Percentiles rank a stretch among this genome's conserved stretches.
Conservation (phyloP, 2,888 invertebrate genomes). For the Drosophila merina region DNA sequence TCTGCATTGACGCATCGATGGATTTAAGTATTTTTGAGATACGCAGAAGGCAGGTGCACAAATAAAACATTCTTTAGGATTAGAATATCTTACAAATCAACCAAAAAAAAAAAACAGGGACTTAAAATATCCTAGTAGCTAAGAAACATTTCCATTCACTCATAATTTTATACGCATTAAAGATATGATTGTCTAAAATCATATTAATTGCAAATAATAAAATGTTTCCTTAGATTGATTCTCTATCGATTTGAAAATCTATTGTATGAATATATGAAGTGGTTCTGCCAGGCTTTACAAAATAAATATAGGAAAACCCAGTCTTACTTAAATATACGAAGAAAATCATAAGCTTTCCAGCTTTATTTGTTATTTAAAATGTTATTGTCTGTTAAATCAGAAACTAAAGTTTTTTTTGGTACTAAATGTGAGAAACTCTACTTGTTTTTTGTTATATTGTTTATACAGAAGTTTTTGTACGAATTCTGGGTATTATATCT, state of each 20-base stretch:
- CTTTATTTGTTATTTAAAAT: background rate
- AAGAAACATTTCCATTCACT: background rate
- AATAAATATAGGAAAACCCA: background rate
- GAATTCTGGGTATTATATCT: background rate
- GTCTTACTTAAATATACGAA: too few species aligned
- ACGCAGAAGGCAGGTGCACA: slow-evolving; percentile 49
- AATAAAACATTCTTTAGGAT: slow-evolving; percentile 50
- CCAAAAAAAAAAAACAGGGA: background rate
- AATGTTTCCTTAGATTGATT: background rate
- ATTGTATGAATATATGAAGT: background rate
- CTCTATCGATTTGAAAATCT: background rate
- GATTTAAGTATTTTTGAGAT: slow-evolving; percentile 42
- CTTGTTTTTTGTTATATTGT: background rate
- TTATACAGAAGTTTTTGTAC: background rate
- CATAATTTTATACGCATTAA: background rate
- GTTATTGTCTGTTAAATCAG: background rate
- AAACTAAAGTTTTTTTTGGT: background rate
- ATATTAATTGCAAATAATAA: background rate
- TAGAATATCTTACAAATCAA: slow-evolving; percentile 38
- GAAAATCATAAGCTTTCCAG: background rate
- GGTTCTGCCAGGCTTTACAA: background rate
- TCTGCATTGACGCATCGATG: slow-evolving; percentile 61
- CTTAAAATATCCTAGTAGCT: background rate
- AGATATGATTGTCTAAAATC: too few species aligned
- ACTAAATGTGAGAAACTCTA: background rate